Base-by-base conservation (phyloP, 2,888 invertebrate species). In the Nebria brevicollis region DNA sequence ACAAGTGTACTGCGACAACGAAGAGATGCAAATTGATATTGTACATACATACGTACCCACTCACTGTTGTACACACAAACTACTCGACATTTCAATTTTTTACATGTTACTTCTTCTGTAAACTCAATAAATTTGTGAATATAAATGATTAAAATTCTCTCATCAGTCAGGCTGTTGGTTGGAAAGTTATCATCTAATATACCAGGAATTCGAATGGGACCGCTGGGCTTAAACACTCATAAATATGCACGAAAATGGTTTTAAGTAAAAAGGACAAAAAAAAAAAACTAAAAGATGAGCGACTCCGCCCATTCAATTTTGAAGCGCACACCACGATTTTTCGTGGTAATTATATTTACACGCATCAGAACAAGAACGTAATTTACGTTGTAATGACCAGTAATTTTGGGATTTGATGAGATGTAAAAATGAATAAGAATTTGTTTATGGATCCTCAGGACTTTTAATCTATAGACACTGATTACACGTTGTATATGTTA, bases 361-460 rank as follows among this genome's bases (percentile, higher is more conserved):
- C 75, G 75, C 75, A 66, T 66, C 75, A 70, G 65, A 66, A 76
- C 66, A 66, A 75, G 75, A 70, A 65, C 75, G 41, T 76, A 76
- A 76, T 76, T 76, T 66, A 66, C 41, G 25, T 65, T n/a, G 34
- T 66, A 76, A 76, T 76, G 65, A 76, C 75, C 66, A 65, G 41
- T 76, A 64, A 76, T 76, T 66, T 66, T 15, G 34, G 25, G 54
- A 25, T 70, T 70, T 34, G 65, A 66, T 76, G 66, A 65, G 66
- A 76, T 41, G n/a, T 76, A 20, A 70, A 11, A 76, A 26, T 34
- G 66, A 65, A 76, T 76, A 76, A 66, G 65, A 76, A 66, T 76
- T 76, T 76, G 75, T 76, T 76, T 73, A 43, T 76, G 41, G 34
- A 15, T 10, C 13, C 66, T 65, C 26, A 34, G 70, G 66, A 66